phyloP scores from a whole-genome alignment of 2,888 invertebrate species.

The Steinernema carpocapsae region DNA sequence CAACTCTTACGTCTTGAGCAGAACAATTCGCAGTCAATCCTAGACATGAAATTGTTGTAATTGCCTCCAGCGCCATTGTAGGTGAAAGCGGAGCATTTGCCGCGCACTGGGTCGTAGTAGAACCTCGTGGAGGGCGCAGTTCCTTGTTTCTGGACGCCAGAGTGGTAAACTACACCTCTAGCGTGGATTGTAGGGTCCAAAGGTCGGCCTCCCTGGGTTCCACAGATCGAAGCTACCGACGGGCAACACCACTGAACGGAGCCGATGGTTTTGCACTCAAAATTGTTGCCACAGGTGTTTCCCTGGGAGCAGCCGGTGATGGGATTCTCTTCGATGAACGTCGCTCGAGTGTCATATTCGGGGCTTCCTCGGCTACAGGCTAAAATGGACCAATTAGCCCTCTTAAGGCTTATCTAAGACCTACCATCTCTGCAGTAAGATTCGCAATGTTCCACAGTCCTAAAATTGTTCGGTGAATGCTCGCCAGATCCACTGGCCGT shows the following conservation, averaged over 20 bases:
- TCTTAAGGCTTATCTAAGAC: neutral
- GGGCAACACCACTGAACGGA: constrained; percentile 61
- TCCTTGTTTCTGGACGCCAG: constrained; percentile 57
- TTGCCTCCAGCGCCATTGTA: constrained; percentile 60
- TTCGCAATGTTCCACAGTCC: constrained; percentile 59
- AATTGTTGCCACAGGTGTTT: constrained; percentile 50
- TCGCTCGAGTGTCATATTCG: constrained; percentile 53
- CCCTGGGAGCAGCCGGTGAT: constrained; percentile 55
- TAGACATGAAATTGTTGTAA: constrained; percentile 59
- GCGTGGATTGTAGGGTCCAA: constrained; percentile 49
- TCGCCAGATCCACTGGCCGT: constrained; percentile 55
- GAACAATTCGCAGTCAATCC: constrained; percentile 57
- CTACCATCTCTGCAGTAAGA: constrained; percentile 54
- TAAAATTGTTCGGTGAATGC: constrained; percentile 59
- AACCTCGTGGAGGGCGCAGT: constrained; percentile 56
- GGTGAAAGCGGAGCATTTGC: constrained; percentile 56
- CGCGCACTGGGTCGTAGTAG: constrained; percentile 52
- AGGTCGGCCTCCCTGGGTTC: constrained; percentile 56
- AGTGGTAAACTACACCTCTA: constrained; percentile 53
- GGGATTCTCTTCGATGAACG: constrained; percentile 55
- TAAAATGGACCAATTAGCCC: constrained; percentile 36
- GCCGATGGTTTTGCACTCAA: constrained; percentile 58
- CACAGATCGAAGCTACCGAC: constrained; percentile 54
- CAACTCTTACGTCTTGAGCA: constrained; percentile 43
- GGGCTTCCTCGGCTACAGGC: constrained; percentile 56